These are phyloP conservation scores for Coptotermes formosanus DNA, from an alignment of 1,140 invertebrate genomes.

Conservation along the genomic window DNA sequence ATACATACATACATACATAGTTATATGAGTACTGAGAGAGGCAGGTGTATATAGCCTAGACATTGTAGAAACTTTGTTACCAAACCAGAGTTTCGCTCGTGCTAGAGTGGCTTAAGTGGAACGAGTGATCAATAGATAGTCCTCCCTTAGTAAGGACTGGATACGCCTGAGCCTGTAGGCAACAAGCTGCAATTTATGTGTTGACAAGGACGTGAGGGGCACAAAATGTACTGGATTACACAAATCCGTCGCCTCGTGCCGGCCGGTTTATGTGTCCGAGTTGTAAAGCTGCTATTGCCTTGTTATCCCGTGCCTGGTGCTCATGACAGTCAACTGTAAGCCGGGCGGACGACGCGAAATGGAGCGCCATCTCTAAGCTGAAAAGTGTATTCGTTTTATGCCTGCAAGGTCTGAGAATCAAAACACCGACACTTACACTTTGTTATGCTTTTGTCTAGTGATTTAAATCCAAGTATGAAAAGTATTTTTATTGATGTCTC, in stretches of 20 bases:
- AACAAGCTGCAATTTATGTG: conserved; percentile 11
- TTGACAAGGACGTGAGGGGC: neutral
- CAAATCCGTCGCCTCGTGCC: neutral
- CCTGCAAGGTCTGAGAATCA: neutral
- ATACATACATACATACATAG: too few species aligned
- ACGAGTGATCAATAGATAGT: too few species aligned
- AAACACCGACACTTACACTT: neutral
- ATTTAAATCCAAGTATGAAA: too few species aligned
- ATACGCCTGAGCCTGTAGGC: neutral
- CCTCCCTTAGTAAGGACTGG: too few species aligned
- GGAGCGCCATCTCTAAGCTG: neutral
- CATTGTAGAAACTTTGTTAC: too few species aligned
- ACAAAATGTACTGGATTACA: neutral
- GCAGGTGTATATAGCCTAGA: too few species aligned
- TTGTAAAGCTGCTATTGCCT: neutral
- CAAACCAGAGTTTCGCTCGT: too few species aligned
- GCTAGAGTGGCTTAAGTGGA: too few species aligned
- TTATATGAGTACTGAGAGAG: too few species aligned
- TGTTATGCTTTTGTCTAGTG: neutral
- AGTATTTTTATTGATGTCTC: too few species aligned
- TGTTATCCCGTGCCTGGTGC: neutral
- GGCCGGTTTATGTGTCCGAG: neutral
- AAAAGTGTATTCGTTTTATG: neutral
- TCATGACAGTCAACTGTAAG: neutral
- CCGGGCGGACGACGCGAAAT: neutral